Evolutionary conservation across 2,113 vertebrate genomes (phyloP), one percentile per base, ranked within the genome.

Genomic region (Equus quagga): DNA sequence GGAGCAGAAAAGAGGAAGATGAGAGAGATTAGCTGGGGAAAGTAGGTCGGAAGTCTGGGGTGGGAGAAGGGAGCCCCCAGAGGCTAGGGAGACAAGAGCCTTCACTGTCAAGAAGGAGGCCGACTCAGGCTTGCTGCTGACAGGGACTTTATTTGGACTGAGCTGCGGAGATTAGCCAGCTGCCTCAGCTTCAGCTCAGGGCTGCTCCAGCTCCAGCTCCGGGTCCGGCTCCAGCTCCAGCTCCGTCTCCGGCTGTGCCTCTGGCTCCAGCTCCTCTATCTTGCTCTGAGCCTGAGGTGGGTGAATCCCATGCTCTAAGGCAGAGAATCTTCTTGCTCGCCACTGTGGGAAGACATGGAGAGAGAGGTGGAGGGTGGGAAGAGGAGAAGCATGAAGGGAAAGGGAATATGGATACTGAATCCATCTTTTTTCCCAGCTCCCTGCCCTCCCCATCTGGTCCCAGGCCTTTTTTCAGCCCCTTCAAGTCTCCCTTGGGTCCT

Each of bases 301-400:
- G 54, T 83, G 94, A 94, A 91, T 78, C 46, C 70, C 95, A 49
- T 78, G 60, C 83, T 98, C 98, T 65, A 98, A 93, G 76, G 97
- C 98, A 60, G 98, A 97, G 89, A 98, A 97, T 73, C 97, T 97
- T 96, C 97, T 96, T 28, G 60, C n/a, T 18, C 21, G 81, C 97
- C 94, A 88, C 95, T 97, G 69, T 8, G 5, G 54, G 33, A 86
- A 92, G 76, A 80, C 18, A 80, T 54, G 51, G 51, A 54, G 13
- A 15, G 51, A 54, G 51, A 65, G 60, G n/a, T 0, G 17, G 72
- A 75, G 28, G 24, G 41, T 36, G 12, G 54, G 41, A 76, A 24
- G 58, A 44, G 28, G 23, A 44, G 14, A 65, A 79, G 41, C 69
- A 64, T n/a, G 46, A 82, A 56, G 70, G 21, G 49, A 72, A 49